phyloP scores from a whole-genome alignment of 2,797 vertebrate species.

The Myotis planiceps region DNA sequence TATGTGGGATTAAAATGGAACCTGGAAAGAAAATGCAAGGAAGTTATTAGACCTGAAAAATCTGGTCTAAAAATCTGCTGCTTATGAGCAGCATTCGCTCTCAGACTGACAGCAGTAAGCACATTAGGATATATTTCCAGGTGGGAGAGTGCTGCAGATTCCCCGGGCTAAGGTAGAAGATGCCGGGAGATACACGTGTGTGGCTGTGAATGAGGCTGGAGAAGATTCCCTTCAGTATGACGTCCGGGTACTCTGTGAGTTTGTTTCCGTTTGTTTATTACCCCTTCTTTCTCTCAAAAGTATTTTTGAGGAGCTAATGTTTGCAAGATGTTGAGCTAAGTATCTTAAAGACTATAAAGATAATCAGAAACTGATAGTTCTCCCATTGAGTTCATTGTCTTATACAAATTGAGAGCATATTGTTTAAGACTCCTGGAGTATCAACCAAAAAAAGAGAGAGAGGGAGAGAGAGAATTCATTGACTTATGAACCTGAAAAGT shows the following conservation, averaged over 20 bases:
- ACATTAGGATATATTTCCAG: constrained; percentile 79
- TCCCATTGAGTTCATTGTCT: background rate
- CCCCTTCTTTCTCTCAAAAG: background rate
- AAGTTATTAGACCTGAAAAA: background rate
- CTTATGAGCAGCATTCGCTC: background rate
- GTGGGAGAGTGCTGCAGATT: constrained; percentile 95
- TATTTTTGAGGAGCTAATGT: background rate
- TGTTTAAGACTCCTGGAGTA: background rate
- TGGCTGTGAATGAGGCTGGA: constrained; percentile 96
- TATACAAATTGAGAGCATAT: background rate
- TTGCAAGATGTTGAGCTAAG: constrained; percentile 24
- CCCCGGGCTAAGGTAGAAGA: constrained; percentile 91
- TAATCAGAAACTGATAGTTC: constrained; percentile 24
- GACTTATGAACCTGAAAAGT: background rate
- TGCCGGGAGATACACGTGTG: constrained; percentile 93
- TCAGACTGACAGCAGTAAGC: background rate
- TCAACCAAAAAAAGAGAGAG: background rate
- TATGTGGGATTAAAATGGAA: background rate
- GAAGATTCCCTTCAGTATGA: constrained; percentile 96
- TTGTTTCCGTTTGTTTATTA: constrained; percentile 37
- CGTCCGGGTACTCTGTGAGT: constrained; percentile 93
- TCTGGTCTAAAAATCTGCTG: background rate
- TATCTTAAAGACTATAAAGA: constrained; percentile 1
- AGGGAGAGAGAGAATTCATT: background rate
- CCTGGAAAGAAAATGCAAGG: background rate